Evolutionary conservation across 2,888 invertebrate species (phyloP).

Genomic region (Colletes collaris): DNA sequence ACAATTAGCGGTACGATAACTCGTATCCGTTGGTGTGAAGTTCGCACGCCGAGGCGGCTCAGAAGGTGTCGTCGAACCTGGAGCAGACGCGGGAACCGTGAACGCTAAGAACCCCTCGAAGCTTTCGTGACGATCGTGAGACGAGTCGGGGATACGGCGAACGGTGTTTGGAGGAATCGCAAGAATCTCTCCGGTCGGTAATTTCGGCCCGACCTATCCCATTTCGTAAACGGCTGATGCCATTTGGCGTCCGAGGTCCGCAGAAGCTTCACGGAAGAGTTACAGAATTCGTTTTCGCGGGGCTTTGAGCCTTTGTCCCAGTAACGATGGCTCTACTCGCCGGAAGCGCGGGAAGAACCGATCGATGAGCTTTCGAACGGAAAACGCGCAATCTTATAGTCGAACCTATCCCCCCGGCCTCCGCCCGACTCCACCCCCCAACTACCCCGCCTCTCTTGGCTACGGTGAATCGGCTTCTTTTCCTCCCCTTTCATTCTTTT

Average conservation of each 20-base stretch:
- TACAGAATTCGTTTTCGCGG: constrained; percentile 61
- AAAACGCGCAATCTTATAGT: constrained; percentile 63
- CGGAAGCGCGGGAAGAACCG: constrained; percentile 52
- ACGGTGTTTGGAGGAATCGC: constrained; percentile 28
- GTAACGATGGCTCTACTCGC: constrained; percentile 61
- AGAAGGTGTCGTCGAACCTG: background rate
- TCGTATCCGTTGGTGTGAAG: background rate
- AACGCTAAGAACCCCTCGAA: too few species aligned
- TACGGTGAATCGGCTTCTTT: constrained; percentile 41
- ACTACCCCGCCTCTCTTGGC: constrained; percentile 33
- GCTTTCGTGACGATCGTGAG: background rate
- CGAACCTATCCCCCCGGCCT: constrained; percentile 36
- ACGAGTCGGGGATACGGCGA: background rate
- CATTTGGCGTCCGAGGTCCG: constrained; percentile 37
- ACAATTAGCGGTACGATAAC: background rate
- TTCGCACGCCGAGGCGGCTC: too few species aligned
- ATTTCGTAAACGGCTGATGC: constrained; percentile 53
- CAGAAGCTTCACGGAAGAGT: constrained; percentile 52
- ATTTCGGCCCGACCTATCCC: constrained; percentile 44
- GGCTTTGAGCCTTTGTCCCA: constrained; percentile 66
- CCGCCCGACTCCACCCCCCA: background rate
- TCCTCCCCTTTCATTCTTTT: constrained; percentile 52
- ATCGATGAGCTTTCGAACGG: constrained; percentile 62
- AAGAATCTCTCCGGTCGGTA: constrained; percentile 41
- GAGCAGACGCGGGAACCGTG: too few species aligned